These are phyloP conservation scores for Todus mexicanus DNA, from an alignment of 2,797 vertebrate genomes.

Conservation along the genomic window DNA sequence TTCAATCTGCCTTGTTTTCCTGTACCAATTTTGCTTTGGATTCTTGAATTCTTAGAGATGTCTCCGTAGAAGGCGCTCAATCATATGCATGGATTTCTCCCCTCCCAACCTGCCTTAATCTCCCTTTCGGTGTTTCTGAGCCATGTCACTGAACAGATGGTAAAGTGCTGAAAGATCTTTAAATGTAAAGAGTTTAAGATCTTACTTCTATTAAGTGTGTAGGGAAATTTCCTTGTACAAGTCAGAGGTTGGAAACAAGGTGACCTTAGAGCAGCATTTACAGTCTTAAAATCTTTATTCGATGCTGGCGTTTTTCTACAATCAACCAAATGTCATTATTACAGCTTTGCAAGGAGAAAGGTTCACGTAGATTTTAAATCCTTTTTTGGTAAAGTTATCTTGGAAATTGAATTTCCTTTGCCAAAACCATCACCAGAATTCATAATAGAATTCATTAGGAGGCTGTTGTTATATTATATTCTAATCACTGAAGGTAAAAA, in stretches of 20 bases:
- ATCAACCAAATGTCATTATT: not conserved
- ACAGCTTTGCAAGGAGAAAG: not conserved
- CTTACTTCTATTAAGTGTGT: conserved; percentile 31
- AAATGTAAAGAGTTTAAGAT: conserved; percentile 58
- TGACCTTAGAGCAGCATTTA: not conserved
- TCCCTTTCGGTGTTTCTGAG: not conserved
- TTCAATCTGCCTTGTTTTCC: not conserved
- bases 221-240: not conserved
- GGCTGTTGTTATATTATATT: not conserved
- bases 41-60: not conserved
- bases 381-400: not conserved
- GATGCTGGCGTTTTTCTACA: not conserved
- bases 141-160: conserved; percentile 53
- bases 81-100: not conserved
- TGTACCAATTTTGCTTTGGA: not conserved
- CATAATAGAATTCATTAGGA: not conserved
- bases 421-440: not conserved
- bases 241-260: not conserved
- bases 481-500: not conserved
- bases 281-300: not conserved
- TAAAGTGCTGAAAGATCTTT: conserved; percentile 40
- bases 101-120: conserved; percentile 12
- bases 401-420: not conserved
- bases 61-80: not conserved
- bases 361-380: not conserved